A percentile compares a stretch with the other conserved stretches of the same genome.
These are phyloP conservation scores for Trididemnum clinides DNA, from an alignment of 23 tunicate species.

Conservation along the genomic window DNA sequence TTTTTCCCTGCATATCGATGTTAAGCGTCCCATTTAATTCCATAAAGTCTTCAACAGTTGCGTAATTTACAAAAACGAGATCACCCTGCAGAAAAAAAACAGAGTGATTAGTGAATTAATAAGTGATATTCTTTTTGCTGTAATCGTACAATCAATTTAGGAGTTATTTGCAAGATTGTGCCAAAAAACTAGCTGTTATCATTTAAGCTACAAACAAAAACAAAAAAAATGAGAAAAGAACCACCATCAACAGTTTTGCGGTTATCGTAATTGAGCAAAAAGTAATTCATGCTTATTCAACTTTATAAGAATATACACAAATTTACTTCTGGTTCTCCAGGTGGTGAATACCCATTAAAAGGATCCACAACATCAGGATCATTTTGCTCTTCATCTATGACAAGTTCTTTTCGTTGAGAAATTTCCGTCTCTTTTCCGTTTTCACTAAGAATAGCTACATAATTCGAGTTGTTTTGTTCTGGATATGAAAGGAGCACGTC, in stretches of 20 bases:
- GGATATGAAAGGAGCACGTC: constrained; percentile 88
- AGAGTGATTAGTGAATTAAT: too few species aligned
- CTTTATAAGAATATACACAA: too few species aligned
- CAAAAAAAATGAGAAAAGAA: too few species aligned
- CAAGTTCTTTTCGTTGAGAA: constrained; percentile 64
- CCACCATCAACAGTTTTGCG: too few species aligned
- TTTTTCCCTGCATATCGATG: constrained; percentile 56
- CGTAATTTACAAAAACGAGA: constrained; percentile 83
- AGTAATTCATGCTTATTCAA: too few species aligned
- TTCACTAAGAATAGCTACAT: constrained; percentile 28
- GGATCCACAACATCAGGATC: constrained; percentile 80
- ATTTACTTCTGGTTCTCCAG: constrained; percentile 63
- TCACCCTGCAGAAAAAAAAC: constrained; percentile 58
- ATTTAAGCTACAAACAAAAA: too few species aligned
- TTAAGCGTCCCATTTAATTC: constrained; percentile 35
- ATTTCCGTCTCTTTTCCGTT: constrained; percentile 46
- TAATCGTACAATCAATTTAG: too few species aligned
- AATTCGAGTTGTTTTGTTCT: constrained; percentile 64
- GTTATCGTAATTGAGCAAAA: too few species aligned
- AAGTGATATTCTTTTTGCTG: too few species aligned
- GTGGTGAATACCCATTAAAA: constrained; percentile 75
- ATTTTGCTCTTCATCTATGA: constrained; percentile 66
- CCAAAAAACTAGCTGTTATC: too few species aligned
- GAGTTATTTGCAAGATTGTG: too few species aligned
- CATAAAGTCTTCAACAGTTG: constrained; percentile 71